A percentile compares a stretch with the other conserved stretches of the same genome.
phyloP scores from a whole-genome alignment of 2,888 invertebrate species.

The Reticulitermes lucifugus region DNA sequence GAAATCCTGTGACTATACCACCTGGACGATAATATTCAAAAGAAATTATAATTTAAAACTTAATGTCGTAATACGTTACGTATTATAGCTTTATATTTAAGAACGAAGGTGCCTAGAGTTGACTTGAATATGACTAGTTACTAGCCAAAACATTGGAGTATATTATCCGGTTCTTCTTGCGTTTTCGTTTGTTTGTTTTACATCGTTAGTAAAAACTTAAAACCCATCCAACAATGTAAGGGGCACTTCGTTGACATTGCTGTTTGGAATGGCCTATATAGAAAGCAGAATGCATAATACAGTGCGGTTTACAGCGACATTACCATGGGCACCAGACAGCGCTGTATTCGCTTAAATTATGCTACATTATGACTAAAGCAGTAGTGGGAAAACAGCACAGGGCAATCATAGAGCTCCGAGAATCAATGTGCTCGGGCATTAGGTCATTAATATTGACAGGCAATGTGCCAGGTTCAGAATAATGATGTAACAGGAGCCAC shows the following conservation, averaged over 20 bases:
- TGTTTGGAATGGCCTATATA: background rate
- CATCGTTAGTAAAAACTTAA: no score
- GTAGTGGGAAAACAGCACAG: slow-evolving; percentile 1
- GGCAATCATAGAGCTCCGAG: background rate
- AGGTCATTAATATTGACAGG: slow-evolving; percentile 10
- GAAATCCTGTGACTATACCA: no score
- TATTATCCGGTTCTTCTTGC: no score
- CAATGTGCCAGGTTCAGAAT: background rate
- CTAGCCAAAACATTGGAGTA: no score
- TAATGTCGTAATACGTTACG: no score
- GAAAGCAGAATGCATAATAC: background rate
- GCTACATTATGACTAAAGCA: background rate
- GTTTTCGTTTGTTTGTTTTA: no score
- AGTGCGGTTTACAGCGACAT: background rate
- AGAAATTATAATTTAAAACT: no score
- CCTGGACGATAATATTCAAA: no score
- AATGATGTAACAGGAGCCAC: slow-evolving; percentile 1
- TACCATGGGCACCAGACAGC: background rate
- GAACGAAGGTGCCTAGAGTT: no score
- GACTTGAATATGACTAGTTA: no score
- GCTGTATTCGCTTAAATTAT: background rate
- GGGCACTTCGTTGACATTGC: background rate
- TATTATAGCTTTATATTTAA: no score
- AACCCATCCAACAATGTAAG: no score
- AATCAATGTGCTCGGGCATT: background rate